Evolutionary conservation across 2,888 invertebrate species (phyloP).

Genomic region (Eristalinus sepulchralis): DNA sequence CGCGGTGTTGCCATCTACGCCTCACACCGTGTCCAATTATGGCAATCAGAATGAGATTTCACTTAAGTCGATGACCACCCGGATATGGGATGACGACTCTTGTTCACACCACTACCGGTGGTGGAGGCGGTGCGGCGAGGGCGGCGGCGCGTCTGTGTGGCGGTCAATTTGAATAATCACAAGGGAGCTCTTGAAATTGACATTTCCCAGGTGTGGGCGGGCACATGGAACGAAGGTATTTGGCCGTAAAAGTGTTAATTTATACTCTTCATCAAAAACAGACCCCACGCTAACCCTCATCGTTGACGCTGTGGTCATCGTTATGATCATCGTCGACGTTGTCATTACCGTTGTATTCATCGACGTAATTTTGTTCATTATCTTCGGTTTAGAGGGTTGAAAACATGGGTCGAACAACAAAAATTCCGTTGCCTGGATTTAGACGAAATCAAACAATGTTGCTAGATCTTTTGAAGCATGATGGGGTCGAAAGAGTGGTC

Average conservation of each 20-base stretch:
- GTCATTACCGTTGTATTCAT: too few species aligned
- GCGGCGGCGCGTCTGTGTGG: neutral
- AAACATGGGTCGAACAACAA: too few species aligned
- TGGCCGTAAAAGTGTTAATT: constrained; percentile 60
- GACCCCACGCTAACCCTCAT: constrained; percentile 54
- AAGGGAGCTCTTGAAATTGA: neutral
- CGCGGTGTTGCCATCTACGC: constrained; percentile 1
- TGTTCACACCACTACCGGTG: neutral
- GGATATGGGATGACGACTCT: neutral
- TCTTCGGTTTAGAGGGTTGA: too few species aligned
- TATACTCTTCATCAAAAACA: constrained; percentile 35
- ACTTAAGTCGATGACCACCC: constrained; percentile 7
- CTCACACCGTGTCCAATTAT: neutral
- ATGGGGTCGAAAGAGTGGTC: too few species aligned
- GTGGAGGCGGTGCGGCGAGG: neutral
- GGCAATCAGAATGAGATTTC: constrained; percentile 4
- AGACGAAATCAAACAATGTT: too few species aligned
- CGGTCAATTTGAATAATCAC: constrained; percentile 13
- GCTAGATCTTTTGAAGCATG: too few species aligned
- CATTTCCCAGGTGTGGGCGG: neutral
- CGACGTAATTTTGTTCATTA: too few species aligned
- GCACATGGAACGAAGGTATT: constrained; percentile 6
- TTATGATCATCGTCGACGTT: too few species aligned
- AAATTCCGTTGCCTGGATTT: too few species aligned
- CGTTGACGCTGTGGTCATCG: neutral